A percentile compares a stretch with the other conserved stretches of the same genome.
Evolutionary conservation across 2,888 invertebrate species (phyloP).

Genomic region (Drosophila merina): DNA sequence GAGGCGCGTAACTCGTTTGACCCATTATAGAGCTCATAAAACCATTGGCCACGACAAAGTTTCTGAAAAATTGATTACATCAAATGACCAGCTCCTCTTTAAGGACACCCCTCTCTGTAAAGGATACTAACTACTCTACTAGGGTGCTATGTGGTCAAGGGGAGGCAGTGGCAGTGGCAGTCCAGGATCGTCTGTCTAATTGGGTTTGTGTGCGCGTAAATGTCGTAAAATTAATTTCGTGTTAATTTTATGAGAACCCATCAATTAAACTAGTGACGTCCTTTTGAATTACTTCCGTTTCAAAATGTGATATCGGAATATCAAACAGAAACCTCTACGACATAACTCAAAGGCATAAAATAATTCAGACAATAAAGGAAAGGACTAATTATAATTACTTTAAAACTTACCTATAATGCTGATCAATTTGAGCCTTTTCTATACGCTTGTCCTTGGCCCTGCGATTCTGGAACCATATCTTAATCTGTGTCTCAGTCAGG

Average conservation of each 20-base stretch:
- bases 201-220: conserved; percentile 76
- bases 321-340: conserved; percentile 19
- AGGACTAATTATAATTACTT: too few species aligned
- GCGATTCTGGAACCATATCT: conserved; percentile 97
- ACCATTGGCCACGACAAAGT: conserved; percentile 87
- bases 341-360: neutral
- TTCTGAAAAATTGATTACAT: conserved; percentile 83
- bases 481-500: conserved; percentile 92
- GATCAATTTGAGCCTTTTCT: conserved; percentile 97
- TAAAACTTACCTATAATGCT: conserved; percentile 91
- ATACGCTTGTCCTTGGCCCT: conserved; percentile 98
- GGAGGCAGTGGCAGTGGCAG: neutral
- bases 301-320: conserved; percentile 44
- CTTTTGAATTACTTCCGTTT: conserved; percentile 76
- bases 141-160: neutral
- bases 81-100: conserved; percentile 42
- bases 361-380: neutral
- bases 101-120: conserved; percentile 17
- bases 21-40: conserved; percentile 85
- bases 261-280: conserved; percentile 77
- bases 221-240: conserved; percentile 82
- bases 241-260: conserved; percentile 81
- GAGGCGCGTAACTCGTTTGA: conserved; percentile 80
- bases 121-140: neutral
- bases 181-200: conserved; percentile 56